Evolutionary conservation across 1,140 invertebrate genomes (phyloP).

Genomic region (Cherax quadricarinatus): DNA sequence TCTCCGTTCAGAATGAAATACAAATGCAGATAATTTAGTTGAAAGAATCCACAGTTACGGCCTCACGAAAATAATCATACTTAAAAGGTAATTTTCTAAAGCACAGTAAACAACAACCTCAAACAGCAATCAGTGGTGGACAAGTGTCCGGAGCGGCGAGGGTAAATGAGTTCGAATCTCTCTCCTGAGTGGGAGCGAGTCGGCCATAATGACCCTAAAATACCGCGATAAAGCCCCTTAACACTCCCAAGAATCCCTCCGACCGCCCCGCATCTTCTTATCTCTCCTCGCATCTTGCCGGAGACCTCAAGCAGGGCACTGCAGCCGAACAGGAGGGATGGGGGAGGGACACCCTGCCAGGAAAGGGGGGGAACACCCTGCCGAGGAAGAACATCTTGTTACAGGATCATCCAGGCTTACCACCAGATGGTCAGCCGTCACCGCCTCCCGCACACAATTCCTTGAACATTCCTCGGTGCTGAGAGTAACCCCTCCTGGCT

Average conservation of each 20-base stretch:
- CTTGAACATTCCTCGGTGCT: background rate
- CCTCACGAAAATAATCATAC: too few relatives aligned
- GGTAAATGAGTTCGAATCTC: conserved; percentile 25
- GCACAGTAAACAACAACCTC: background rate
- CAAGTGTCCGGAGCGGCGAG: background rate
- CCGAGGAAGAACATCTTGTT: background rate
- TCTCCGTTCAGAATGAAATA: too few relatives aligned
- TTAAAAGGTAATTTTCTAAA: too few relatives aligned
- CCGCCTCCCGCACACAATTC: background rate
- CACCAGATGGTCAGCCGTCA: background rate
- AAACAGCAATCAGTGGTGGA: background rate
- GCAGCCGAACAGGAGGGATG: background rate
- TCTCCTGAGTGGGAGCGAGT: background rate
- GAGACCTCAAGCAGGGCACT: background rate
- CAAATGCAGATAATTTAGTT: too few relatives aligned
- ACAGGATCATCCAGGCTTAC: conserved; percentile 39
- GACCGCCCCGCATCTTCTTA: conserved; percentile 6
- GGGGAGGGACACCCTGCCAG: background rate
- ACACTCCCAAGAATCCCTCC: background rate
- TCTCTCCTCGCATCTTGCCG: conserved; percentile 5
- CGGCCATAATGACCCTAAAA: conserved; percentile 31
- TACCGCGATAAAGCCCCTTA: conserved; percentile 24
- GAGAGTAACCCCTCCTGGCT: background rate
- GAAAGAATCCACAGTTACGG: too few relatives aligned
- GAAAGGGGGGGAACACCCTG: background rate